phyloP scores from a whole-genome alignment of 2,113 vertebrate species.

The Craseonycteris thonglongyai region DNA sequence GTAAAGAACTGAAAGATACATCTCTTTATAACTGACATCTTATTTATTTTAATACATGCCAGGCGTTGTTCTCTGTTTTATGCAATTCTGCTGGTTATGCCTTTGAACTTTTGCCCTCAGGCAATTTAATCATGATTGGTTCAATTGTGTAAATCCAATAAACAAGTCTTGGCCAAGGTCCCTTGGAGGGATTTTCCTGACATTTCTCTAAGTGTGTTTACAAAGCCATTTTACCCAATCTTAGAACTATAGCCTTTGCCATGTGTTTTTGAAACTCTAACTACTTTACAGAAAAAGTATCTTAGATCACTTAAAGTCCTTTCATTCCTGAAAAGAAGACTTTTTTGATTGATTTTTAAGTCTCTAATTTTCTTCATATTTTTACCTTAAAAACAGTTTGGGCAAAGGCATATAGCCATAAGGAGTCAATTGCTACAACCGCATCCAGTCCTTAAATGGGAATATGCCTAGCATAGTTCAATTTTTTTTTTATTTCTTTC shows the following conservation, averaged over 20 bases:
- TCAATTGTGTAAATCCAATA: constrained; percentile 72
- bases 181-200: constrained; percentile 48
- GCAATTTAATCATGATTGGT: constrained; percentile 69
- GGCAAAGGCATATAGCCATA: background rate
- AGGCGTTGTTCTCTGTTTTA: constrained; percentile 32
- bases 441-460: background rate
- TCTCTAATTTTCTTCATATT: constrained; percentile 53
- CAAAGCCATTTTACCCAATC: background rate
- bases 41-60: constrained; percentile 68
- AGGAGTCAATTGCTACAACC: background rate
- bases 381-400: constrained; percentile 27
- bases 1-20: constrained; percentile 5
- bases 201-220: constrained; percentile 59
- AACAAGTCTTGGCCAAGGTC: constrained; percentile 55
- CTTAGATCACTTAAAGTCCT: background rate
- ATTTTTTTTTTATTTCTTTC: no score
- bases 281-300: constrained; percentile 38
- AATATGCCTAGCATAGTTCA: background rate
- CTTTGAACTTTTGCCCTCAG: constrained; percentile 68
- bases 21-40: constrained; percentile 51
- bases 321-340: constrained; percentile 41
- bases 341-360: constrained; percentile 14
- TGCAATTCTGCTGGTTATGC: constrained; percentile 53
- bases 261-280: constrained; percentile 32
- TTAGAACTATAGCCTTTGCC: background rate